Evolutionary conservation across 1,140 invertebrate genomes (phyloP).

Genomic region (Drosophila serrata): DNA sequence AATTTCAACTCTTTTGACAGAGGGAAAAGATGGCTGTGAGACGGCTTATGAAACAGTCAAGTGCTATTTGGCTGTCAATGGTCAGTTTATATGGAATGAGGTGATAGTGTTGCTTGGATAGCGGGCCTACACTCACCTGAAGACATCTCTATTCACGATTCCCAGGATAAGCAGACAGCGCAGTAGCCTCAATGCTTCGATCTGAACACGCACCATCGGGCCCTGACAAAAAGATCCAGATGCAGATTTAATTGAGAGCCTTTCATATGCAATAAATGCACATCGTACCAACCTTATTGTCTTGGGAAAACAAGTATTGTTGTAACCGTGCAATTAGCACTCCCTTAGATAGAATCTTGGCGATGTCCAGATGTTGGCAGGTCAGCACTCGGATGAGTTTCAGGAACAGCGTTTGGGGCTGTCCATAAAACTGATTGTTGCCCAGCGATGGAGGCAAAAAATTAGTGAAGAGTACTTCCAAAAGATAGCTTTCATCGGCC

Average conservation of each 20-base stretch:
- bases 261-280: neutral
- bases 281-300: slow-evolving; percentile 58
- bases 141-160: slow-evolving; percentile 63
- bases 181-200: slow-evolving; percentile 86
- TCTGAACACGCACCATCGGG: slow-evolving; percentile 86
- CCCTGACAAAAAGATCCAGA: slow-evolving; percentile 48
- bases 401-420: slow-evolving; percentile 68
- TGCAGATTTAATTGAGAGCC: neutral
- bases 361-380: slow-evolving; percentile 71
- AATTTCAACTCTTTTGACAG: slow-evolving; percentile 26
- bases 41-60: slow-evolving; percentile 59
- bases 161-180: slow-evolving; percentile 71
- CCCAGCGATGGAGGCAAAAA: slow-evolving; percentile 86
- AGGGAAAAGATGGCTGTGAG: slow-evolving; percentile 71
- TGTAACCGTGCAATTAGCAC: slow-evolving; percentile 53
- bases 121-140: slow-evolving; percentile 55
- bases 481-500: slow-evolving; percentile 86
- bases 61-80: slow-evolving; percentile 69
- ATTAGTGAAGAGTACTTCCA: slow-evolving; percentile 87
- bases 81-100: slow-evolving; percentile 37
- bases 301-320: slow-evolving; percentile 64
- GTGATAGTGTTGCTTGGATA: slow-evolving; percentile 48
- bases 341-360: slow-evolving; percentile 51
- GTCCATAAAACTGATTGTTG: slow-evolving; percentile 58
- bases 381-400: slow-evolving; percentile 75